phyloP scores from a whole-genome alignment of 2,113 vertebrate genomes.

The Cyanoliseus patagonus region DNA sequence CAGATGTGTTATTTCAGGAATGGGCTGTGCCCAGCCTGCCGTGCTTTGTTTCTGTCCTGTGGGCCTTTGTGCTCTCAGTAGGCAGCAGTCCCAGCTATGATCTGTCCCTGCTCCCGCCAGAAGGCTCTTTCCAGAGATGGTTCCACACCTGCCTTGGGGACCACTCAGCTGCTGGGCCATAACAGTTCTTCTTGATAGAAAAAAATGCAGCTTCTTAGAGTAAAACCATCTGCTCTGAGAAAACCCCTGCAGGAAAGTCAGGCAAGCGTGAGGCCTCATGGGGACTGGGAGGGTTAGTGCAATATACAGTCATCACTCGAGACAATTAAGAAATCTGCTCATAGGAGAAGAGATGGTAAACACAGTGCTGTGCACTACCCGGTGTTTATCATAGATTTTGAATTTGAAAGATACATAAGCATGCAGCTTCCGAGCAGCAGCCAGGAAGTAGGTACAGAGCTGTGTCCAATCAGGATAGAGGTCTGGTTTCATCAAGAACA shows the following conservation, averaged over 20 bases:
- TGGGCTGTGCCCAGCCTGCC: not conserved
- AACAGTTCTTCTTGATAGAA: slow-evolving; percentile 2
- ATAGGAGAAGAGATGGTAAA: not conserved
- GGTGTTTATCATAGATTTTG: not conserved
- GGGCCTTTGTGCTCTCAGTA: not conserved
- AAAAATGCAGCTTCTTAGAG: not conserved
- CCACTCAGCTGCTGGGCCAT: not conserved
- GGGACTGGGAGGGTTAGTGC: not conserved
- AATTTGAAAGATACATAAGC: slow-evolving; percentile 17
- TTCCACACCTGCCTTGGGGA: slow-evolving; percentile 51
- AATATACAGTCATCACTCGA: slow-evolving; percentile 20
- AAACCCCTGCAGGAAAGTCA: slow-evolving; percentile 42
- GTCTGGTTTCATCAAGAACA: not conserved
- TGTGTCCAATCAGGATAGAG: rapidly evolving
- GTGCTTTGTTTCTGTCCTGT: not conserved
- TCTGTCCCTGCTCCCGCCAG: not conserved
- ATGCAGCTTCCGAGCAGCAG: not conserved
- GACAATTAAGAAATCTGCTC: slow-evolving; percentile 53
- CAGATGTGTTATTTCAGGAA: not conserved
- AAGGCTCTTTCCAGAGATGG: not conserved
- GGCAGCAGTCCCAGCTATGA: not conserved
- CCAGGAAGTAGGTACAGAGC: not conserved
- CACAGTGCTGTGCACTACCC: not conserved
- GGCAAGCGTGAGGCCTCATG: not conserved
- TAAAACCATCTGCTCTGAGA: slow-evolving; percentile 59